A percentile compares a stretch with the other conserved stretches of the same genome.
phyloP scores from a whole-genome alignment of 2,797 vertebrate species.

The Oryzias sinensis region DNA sequence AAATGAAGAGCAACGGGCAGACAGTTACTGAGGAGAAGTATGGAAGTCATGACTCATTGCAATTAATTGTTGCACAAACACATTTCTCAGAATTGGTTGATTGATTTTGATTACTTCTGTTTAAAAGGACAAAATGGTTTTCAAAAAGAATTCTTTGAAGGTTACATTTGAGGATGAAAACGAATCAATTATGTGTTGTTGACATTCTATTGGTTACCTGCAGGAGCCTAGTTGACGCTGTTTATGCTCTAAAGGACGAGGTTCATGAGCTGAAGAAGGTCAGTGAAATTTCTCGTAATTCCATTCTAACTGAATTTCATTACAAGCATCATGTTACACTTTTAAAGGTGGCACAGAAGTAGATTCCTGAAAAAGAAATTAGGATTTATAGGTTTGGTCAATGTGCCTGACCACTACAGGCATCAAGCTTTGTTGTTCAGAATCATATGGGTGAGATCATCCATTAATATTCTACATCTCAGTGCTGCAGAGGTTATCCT shows the following conservation, averaged over 20 bases:
- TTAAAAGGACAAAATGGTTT: conserved; percentile 2
- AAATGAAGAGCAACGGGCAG: conserved; percentile 95
- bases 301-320: neutral
- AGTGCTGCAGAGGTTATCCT: no score
- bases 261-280: conserved; percentile 98
- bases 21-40: conserved; percentile 94
- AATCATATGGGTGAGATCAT: no score
- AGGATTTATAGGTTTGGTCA: no score
- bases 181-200: neutral
- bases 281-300: conserved; percentile 8
- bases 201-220: conserved; percentile 21
- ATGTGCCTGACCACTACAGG: no score
- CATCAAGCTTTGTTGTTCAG: no score
- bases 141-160: no score
- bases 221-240: conserved; percentile 97
- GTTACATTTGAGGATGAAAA: no score
- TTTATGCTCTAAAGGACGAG: conserved; percentile 97
- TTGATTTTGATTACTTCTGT: neutral
- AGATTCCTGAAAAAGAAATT: no score
- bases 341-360: no score
- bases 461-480: no score
- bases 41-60: conserved; percentile 40
- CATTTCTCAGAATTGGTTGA: neutral
- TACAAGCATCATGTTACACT: no score
- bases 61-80: neutral